phyloP scores from a whole-genome alignment of 64 coral and sea anemone genomes.

The Stylophora pistillata region DNA sequence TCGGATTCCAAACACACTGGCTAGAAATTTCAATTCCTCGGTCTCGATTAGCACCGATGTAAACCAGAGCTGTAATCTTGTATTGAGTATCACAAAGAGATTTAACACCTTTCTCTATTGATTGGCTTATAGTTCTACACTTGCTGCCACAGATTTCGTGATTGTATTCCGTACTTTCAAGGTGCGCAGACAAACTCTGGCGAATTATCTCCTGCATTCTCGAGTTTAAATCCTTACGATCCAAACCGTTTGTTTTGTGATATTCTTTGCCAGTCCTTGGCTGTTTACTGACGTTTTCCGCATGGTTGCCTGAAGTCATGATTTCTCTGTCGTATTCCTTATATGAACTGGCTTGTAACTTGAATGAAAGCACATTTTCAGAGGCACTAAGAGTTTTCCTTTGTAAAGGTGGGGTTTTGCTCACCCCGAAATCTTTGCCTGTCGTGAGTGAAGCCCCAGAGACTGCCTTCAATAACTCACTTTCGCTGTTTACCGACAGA shows the following conservation, averaged over 20 bases:
- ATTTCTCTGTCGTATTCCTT: neutral
- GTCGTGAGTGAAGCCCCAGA: neutral
- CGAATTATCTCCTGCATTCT: conserved; percentile 61
- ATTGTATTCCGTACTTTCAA: conserved; percentile 67
- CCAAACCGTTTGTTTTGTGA: neutral
- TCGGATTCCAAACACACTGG: conserved; percentile 74
- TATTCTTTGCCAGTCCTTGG: neutral
- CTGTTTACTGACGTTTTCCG: conserved; percentile 33
- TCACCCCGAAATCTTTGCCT: neutral
- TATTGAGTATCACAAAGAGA: conserved; percentile 49
- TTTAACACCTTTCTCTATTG: conserved; percentile 86
- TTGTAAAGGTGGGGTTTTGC: neutral
- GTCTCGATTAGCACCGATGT: conserved; percentile 86
- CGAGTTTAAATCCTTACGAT: conserved; percentile 3
- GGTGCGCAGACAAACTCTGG: conserved; percentile 50
- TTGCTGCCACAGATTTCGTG: conserved; percentile 74
- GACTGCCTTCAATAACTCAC: conserved; percentile 13
- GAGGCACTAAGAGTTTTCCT: neutral
- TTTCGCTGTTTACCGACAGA: conserved; percentile 16
- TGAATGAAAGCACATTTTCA: conserved; percentile 33
- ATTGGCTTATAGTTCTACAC: conserved; percentile 67
- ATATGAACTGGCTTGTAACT: conserved; percentile 45
- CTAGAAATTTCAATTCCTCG: conserved; percentile 74
- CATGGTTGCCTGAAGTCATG: conserved; percentile 8
- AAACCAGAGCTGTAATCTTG: conserved; percentile 82